A percentile compares a stretch with the other conserved stretches of the same genome.
phyloP scores from a whole-genome alignment of 2,797 vertebrate genomes.

The Pampus argenteus region DNA sequence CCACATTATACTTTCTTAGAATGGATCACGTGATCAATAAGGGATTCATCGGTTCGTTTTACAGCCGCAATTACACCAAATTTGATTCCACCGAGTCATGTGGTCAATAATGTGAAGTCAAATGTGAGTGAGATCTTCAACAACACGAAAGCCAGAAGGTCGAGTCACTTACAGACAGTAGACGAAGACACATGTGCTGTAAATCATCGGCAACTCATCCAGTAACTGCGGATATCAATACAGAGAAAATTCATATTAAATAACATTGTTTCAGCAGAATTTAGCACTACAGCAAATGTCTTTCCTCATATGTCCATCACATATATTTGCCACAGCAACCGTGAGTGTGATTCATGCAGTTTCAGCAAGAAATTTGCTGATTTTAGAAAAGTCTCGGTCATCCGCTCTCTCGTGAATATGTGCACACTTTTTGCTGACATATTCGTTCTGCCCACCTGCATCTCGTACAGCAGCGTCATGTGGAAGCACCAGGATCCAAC shows the following conservation, averaged over 20 bases:
- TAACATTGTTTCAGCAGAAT: neutral
- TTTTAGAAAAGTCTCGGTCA: neutral
- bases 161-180: slow-evolving; percentile 96
- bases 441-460: slow-evolving; percentile 90
- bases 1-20: neutral
- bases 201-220: slow-evolving; percentile 99
- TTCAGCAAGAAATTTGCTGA: neutral
- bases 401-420: neutral
- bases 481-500: slow-evolving; percentile 99
- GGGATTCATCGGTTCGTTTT: slow-evolving; percentile 21
- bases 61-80: neutral
- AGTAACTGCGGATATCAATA: slow-evolving; percentile 87
- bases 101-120: neutral
- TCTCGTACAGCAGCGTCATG: slow-evolving; percentile 99
- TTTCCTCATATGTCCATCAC: neutral
- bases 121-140: neutral
- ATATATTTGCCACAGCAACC: neutral
- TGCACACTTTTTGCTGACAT: neutral
- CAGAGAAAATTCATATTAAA: slow-evolving; percentile 28
- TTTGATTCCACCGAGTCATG: neutral
- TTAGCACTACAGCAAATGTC: neutral
- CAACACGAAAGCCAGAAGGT: slow-evolving; percentile 18
- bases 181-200: slow-evolving; percentile 97
- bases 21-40: neutral
- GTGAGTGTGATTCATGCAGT: slow-evolving; percentile 3